Evolutionary conservation across 2,888 invertebrate genomes (phyloP).

Genomic region (Hololepta plana): DNA sequence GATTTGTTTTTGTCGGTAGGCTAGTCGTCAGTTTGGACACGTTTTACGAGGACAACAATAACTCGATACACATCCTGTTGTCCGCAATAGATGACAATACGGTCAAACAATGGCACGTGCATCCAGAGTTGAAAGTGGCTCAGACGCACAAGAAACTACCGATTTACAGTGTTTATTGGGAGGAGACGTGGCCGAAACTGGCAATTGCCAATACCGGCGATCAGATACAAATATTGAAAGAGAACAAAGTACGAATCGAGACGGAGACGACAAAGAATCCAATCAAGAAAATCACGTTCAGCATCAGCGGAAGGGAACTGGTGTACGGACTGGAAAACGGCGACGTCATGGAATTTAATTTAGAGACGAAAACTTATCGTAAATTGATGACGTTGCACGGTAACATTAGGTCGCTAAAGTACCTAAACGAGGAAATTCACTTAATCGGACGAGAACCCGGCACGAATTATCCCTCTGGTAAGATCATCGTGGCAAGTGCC

Average conservation of each 20-base stretch:
- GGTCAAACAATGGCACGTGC: constrained; percentile 19
- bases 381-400: constrained; percentile 12
- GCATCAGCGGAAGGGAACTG: constrained; percentile 18
- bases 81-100: constrained; percentile 19
- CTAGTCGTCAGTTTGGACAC: constrained; percentile 19
- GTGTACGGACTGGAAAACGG: constrained; percentile 19
- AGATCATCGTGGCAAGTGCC: no score
- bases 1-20: constrained; percentile 11
- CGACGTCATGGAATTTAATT: constrained; percentile 15
- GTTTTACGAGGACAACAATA: constrained; percentile 15
- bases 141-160: constrained; percentile 12
- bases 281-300: constrained; percentile 18
- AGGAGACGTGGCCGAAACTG: no score
- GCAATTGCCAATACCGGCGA: no score
- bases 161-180: constrained; percentile 16
- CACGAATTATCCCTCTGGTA: no score
- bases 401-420: no score
- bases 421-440: no score
- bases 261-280: constrained; percentile 11
- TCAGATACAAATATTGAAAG: constrained; percentile 17
- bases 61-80: constrained; percentile 18
- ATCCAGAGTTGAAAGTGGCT: constrained; percentile 12
- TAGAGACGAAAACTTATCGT: constrained; percentile 13
- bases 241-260: constrained; percentile 16
- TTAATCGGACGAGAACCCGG: no score